Conservation (phyloP, 2,888 invertebrate genomes). For the Coleophora deauratella region DNA sequence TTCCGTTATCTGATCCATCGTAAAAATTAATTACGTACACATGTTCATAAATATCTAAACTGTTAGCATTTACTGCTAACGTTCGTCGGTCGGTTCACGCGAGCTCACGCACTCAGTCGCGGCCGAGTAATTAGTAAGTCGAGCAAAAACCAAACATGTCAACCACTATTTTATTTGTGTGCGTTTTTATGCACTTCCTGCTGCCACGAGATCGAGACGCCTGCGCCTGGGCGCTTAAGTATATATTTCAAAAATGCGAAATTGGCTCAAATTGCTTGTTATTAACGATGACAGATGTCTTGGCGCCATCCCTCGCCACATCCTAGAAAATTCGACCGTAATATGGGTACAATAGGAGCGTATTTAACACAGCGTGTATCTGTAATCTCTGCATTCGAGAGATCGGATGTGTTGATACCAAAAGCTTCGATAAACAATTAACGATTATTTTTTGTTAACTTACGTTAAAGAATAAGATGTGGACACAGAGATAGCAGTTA, state of each 20-base stretch:
- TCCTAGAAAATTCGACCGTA: slow-evolving; percentile 25
- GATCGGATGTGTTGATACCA: slow-evolving; percentile 69
- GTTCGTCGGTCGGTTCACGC: slow-evolving; percentile 50
- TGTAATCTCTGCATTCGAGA: slow-evolving; percentile 32
- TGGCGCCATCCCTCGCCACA: slow-evolving; percentile 49
- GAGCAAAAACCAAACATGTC: slow-evolving; percentile 60
- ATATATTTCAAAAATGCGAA: slow-evolving; percentile 68
- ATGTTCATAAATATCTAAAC: slow-evolving; percentile 71
- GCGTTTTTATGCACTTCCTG: slow-evolving; percentile 66
- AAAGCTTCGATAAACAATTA: slow-evolving; percentile 64
- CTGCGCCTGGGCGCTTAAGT: slow-evolving; percentile 38
- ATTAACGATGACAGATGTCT: slow-evolving; percentile 73
- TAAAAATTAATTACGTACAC: slow-evolving; percentile 73
- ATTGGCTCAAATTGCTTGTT: slow-evolving; percentile 72
- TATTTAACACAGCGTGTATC: slow-evolving; percentile 16
- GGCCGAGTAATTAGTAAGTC: slow-evolving; percentile 49
- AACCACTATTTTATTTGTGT: slow-evolving; percentile 64
- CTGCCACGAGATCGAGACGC: slow-evolving; percentile 53
- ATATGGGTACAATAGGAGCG: slow-evolving; percentile 15
- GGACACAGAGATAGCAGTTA: slow-evolving; percentile 17
- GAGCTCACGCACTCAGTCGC: slow-evolving; percentile 44
- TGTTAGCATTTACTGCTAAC: slow-evolving; percentile 62
- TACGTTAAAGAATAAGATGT: slow-evolving; percentile 32
- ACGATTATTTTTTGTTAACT: slow-evolving; percentile 41
- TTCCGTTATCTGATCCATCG: slow-evolving; percentile 66